Conservation (phyloP, 2,113 vertebrate species). For the Scortum barcoo region DNA sequence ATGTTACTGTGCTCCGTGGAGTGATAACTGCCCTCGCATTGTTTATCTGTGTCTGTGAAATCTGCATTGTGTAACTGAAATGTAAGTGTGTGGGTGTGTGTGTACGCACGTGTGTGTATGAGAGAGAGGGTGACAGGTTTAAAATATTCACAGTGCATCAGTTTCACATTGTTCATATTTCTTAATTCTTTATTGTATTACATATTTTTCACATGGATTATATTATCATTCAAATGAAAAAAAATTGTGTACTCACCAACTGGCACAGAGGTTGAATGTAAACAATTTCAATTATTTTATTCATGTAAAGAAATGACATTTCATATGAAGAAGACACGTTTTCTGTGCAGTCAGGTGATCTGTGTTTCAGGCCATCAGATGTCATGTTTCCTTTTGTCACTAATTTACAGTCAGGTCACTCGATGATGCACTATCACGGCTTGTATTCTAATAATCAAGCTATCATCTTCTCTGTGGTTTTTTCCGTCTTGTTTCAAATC, state of each 20-base stretch:
- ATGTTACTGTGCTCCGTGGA: constrained; percentile 73
- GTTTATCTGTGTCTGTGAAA: constrained; percentile 81
- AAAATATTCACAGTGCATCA: constrained; percentile 59
- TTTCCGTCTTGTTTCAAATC: constrained; percentile 12
- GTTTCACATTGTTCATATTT: constrained; percentile 5
- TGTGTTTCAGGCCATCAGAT: constrained; percentile 20
- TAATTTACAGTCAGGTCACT: constrained; percentile 58
- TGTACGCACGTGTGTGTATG: constrained; percentile 22
- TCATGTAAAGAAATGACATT: constrained; percentile 3
- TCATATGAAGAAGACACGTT: constrained; percentile 6
- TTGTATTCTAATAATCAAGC: constrained; percentile 41
- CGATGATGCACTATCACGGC: constrained; percentile 42
- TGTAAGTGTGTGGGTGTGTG: constrained; percentile 60
- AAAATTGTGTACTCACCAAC: background rate
- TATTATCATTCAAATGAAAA: background rate
- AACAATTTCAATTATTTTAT: background rate
- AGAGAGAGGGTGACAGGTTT: constrained; percentile 48
- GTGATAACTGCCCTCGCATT: constrained; percentile 79
- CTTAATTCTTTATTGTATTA: constrained; percentile 11
- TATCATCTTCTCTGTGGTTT: constrained; percentile 29
- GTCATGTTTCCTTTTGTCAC: constrained; percentile 36
- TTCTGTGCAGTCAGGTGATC: constrained; percentile 5
- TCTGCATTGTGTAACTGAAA: constrained; percentile 89
- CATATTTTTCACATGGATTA: constrained; percentile 4
- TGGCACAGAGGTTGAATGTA: background rate